Percentiles rank a stretch among this genome's conserved stretches.
Conservation (phyloP, 1,140 invertebrate species). For the Sycobia sp. region DNA sequence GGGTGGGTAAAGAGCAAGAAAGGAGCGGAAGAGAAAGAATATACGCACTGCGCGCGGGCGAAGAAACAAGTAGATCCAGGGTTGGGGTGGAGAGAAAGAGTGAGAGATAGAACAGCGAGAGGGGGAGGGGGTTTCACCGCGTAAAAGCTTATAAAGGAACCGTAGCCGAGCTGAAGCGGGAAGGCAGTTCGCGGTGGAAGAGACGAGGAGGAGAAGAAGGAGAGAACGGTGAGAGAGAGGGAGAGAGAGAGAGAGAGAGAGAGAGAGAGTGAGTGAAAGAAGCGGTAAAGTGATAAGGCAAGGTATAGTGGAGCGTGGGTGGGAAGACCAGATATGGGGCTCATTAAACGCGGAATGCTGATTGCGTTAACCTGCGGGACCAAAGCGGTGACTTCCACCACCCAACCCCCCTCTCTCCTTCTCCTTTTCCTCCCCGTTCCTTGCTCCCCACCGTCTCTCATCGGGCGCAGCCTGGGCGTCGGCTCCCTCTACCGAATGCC, state of each 20-base stretch:
- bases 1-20: background rate
- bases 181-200: constrained; percentile 8
- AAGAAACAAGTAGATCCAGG: background rate
- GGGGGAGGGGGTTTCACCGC: background rate
- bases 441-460: too few species aligned
- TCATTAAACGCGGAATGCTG: constrained; percentile 34
- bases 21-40: background rate
- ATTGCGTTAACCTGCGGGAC: constrained; percentile 23
- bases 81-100: background rate
- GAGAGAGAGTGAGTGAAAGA: too few species aligned
- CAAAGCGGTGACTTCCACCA: too few species aligned
- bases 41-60: background rate
- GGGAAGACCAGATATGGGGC: background rate
- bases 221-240: background rate
- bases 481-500: background rate
- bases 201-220: background rate
- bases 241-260: background rate
- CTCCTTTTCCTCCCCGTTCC: too few species aligned
- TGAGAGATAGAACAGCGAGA: background rate
- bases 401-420: background rate
- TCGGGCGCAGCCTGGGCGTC: background rate
- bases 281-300: background rate
- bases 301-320: background rate
- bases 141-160: constrained; percentile 25
- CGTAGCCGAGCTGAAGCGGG: background rate